These are phyloP conservation scores for Drosophila persimilis DNA, from an alignment of 1,140 invertebrate species.

Conservation along the genomic window DNA sequence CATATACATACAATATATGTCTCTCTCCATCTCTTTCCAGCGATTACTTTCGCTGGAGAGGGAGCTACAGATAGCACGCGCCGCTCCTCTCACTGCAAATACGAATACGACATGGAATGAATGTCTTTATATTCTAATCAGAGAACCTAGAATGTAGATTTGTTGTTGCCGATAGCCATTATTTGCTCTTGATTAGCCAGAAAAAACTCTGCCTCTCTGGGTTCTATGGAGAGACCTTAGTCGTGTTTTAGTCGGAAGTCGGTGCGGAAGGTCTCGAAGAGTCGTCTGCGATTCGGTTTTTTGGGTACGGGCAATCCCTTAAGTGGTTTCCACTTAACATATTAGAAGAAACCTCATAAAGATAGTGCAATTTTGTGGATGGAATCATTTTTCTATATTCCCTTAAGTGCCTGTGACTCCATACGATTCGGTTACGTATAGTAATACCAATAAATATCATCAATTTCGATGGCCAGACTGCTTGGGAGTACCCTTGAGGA, in stretches of 20 bases:
- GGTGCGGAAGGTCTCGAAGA: constrained; percentile 43
- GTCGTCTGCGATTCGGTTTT: background rate
- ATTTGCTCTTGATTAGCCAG: constrained; percentile 70
- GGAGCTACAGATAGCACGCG: constrained; percentile 31
- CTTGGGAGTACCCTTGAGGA: no score
- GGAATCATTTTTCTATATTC: no score
- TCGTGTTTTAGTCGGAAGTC: constrained; percentile 56
- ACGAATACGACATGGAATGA: constrained; percentile 2
- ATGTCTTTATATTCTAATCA: constrained; percentile 72
- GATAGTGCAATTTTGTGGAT: no score
- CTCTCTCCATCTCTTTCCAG: constrained; percentile 16
- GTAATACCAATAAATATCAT: no score
- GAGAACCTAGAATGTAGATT: constrained; percentile 40
- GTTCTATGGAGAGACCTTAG: constrained; percentile 34
- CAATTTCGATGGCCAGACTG: no score
- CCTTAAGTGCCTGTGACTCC: no score
- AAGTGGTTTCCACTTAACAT: no score
- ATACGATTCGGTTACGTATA: no score
- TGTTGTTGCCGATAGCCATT: constrained; percentile 68
- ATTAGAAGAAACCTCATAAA: no score
- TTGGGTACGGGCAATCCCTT: constrained; percentile 1
- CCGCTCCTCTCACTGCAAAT: constrained; percentile 50
- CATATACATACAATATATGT: background rate
- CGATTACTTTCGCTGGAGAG: constrained; percentile 56
- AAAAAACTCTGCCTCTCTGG: constrained; percentile 11